Evolutionary conservation across 2,888 invertebrate species (phyloP).

Genomic region (Tubulanus polymorphus): DNA sequence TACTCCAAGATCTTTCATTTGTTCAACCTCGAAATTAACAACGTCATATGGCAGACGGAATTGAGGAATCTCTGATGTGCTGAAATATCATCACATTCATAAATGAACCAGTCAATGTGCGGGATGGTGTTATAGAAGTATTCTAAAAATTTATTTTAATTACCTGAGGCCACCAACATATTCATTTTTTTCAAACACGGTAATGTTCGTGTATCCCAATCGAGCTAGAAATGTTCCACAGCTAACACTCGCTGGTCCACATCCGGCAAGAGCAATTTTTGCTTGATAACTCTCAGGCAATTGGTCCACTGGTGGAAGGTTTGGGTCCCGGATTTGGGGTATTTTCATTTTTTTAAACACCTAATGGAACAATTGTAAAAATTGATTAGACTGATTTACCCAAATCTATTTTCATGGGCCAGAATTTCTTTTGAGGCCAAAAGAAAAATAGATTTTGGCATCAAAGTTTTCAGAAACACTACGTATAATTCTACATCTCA

Average conservation of each 20-base stretch:
- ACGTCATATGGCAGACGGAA: constrained; percentile 90
- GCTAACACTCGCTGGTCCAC: constrained; percentile 93
- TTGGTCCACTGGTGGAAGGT: constrained; percentile 41
- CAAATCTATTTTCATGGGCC: no score
- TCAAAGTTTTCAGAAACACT: no score
- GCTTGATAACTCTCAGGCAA: constrained; percentile 55
- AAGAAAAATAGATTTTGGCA: no score
- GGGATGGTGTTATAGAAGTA: background rate
- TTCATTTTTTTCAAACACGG: constrained; percentile 83
- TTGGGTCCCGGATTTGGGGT: constrained; percentile 77
- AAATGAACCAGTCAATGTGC: background rate
- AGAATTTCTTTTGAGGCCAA: no score
- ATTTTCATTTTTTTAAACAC: constrained; percentile 91
- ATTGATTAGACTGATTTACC: no score
- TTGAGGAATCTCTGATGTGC: constrained; percentile 94
- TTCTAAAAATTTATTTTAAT: background rate
- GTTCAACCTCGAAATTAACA: constrained; percentile 86
- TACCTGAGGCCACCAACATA: constrained; percentile 88
- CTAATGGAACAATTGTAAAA: constrained; percentile 55
- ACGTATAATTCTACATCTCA: no score
- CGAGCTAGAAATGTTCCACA: constrained; percentile 94
- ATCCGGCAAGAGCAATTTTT: constrained; percentile 84
- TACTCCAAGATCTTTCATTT: constrained; percentile 90
- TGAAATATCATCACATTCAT: constrained; percentile 50
- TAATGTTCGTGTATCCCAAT: constrained; percentile 85